Base-by-base conservation (phyloP, 1,140 invertebrate genomes). In the Zaprionus africanus region DNA sequence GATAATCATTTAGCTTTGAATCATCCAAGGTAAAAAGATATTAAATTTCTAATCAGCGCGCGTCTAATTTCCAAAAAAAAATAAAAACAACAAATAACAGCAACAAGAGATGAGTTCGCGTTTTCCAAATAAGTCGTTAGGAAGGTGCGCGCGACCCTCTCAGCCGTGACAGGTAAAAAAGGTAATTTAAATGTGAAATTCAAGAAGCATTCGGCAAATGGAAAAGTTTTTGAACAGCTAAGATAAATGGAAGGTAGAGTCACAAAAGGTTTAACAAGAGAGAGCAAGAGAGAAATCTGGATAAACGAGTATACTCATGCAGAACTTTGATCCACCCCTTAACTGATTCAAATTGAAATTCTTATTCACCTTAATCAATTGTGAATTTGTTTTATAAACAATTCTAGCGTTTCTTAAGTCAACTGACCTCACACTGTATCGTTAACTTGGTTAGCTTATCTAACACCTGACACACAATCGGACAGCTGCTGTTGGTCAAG, bases 111-210 rank as follows among this genome's bases (percentile, higher is more conserved):
- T 70, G 63, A 60, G 26, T 69, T 28, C 24, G 64, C 64, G 34
- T 63, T 78, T 83, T 83, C 36, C 28, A 5, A 26, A n/a, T 34
- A 76, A 68, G 46, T 75, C 57, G 43, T 11, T 75, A 56, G 31
- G 9, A 34, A 17, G 7, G 28, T 31, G 58, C 60, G 7, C 41
- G 38, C 38, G 41, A 43, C 41, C 31, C n/a, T 19, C 13, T 24
- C 38, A 61, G 38, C 41, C 61, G 53, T 51, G 46, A 24, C 68
- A 68, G 69, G 62, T 81, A 78, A 67, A 78, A 78, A 76, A 74
- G 1, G 59, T 57, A 31, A 28, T 53, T 72, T 59, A 57, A 58
- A 59, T 66, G 41, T 43, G 38, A 65, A 53, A 58, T 24, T 58
- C 13, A 19, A 57, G 72, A 69, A 75, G 57, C 49, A 13, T 61